Base-by-base conservation (phyloP, 2,888 invertebrate species). In the Drosophila kanekoi region DNA sequence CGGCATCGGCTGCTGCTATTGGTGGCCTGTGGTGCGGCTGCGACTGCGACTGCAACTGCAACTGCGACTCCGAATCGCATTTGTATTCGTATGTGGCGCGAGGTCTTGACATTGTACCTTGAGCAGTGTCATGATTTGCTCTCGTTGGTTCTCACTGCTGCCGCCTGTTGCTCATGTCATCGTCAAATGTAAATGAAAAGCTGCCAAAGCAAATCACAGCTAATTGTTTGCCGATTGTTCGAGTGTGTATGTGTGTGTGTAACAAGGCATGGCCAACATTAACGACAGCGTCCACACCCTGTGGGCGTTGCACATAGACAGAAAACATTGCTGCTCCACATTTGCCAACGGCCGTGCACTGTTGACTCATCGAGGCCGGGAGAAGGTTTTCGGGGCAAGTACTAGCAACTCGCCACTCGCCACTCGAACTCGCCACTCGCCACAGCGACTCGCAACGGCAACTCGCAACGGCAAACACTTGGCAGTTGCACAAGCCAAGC, bases 81-180 rank as follows among this genome's bases (percentile, higher is more conserved):
- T 37, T 28, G 28, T 28, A 28, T 28, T 28, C 40, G 32, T 69
- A 84, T 81, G 77, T 88, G 71, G 83, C 63, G 40, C 89, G 71
- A 84, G 84, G 89, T 84, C 89, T 87, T 84, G 89, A 88, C 87
- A 89, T 84, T 89, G 89, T 60, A 81, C 79, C 89, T 87, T 88
- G 87, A 78, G 71, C 79, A 77, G 76, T 87, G 81, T 75, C 87
- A 88, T 79, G 62, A 65, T 65, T 43, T 60, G 48, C 47, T 45
- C 41, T 45, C 53, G 57, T 54, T 53, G 40, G 37, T 48, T 52
- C n/a, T n/a, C n/a, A n/a, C 20, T 51, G 45, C 20, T 18, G 20
- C 13, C 51, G 44, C 48, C 20, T 48, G 52, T n/a, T 75, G 73
- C 64, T 63, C 53, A 62, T 81, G 72, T 71, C 80, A 79, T 70